Conservation (phyloP, 1,140 invertebrate species). For the Pollicipes pollicipes region DNA sequence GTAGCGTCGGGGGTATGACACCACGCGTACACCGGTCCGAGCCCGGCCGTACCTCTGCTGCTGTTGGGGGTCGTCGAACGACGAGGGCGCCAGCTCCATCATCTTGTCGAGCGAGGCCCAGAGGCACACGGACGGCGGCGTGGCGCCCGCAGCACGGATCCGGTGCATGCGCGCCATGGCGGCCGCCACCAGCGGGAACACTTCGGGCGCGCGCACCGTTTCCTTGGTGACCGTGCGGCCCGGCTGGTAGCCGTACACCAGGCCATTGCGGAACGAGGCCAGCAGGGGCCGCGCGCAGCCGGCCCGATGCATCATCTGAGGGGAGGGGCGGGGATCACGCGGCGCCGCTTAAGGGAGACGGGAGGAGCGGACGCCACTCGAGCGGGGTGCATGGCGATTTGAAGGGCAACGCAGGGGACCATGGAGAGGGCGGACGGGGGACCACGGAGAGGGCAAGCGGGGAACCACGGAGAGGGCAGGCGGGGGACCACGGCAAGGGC, state of each 20-base stretch:
- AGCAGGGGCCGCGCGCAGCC: conserved; percentile 69
- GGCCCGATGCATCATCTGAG: conserved; percentile 25
- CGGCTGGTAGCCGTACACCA: conserved; percentile 77
- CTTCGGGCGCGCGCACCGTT: conserved; percentile 44
- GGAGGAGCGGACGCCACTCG: too few relatives aligned
- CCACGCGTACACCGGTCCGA: too few relatives aligned
- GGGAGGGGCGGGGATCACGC: conserved; percentile 55
- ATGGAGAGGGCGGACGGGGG: too few relatives aligned
- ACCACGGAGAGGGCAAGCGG: too few relatives aligned
- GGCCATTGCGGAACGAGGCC: conserved; percentile 82
- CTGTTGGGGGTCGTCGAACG: conserved; percentile 7
- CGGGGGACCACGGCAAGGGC: too few relatives aligned
- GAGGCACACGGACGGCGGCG: conserved; percentile 29
- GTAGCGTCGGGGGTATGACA: neutral
- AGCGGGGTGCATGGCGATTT: too few relatives aligned
- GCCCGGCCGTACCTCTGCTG: conserved; percentile 14
- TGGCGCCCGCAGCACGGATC: conserved; percentile 30
- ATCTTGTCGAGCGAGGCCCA: conserved; percentile 59
- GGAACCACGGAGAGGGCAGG: too few relatives aligned
- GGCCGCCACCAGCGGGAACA: conserved; percentile 54
- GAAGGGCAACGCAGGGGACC: too few relatives aligned
- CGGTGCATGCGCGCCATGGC: conserved; percentile 61
- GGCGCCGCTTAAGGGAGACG: too few relatives aligned
- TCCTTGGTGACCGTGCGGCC: conserved; percentile 56
- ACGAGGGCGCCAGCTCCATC: conserved; percentile 40